Evolutionary conservation across 2,888 invertebrate species (phyloP).

Genomic region (Aspidiotus destructor): DNA sequence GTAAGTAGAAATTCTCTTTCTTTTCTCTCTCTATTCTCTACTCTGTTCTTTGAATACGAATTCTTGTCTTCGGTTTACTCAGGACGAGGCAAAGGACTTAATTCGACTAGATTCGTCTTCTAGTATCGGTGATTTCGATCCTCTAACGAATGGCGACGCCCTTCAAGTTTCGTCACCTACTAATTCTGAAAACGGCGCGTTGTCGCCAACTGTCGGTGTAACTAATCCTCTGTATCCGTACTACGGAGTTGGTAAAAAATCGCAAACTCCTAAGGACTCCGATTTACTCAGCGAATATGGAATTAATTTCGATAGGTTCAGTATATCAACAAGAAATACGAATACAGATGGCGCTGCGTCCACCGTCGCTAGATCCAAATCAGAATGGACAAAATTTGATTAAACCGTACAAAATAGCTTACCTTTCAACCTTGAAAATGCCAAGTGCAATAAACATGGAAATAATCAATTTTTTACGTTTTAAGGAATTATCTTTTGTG

Average conservation of each 20-base stretch:
- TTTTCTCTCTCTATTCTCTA: no score
- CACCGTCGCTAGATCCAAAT: slow-evolving; percentile 29
- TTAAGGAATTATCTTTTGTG: neutral
- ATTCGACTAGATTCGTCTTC: slow-evolving; percentile 58
- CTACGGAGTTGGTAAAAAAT: slow-evolving; percentile 41
- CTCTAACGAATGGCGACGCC: slow-evolving; percentile 50
- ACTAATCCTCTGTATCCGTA: slow-evolving; percentile 47
- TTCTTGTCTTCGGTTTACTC: neutral
- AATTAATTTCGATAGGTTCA: slow-evolving; percentile 54
- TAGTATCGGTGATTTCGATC: slow-evolving; percentile 59
- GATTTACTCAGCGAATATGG: slow-evolving; percentile 65
- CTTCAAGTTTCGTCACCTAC: slow-evolving; percentile 38
- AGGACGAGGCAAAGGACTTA: slow-evolving; percentile 47
- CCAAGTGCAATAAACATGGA: neutral
- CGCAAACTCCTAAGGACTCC: slow-evolving; percentile 44
- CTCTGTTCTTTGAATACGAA: neutral
- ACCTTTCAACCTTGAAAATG: neutral
- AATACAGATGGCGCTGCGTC: slow-evolving; percentile 1
- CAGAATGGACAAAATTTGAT: slow-evolving; percentile 36
- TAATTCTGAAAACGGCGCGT: slow-evolving; percentile 20
- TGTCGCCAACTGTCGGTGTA: slow-evolving; percentile 42
- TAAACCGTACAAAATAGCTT: slow-evolving; percentile 7
- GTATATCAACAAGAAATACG: slow-evolving; percentile 34
- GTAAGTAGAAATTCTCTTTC: neutral
- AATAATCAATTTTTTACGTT: neutral